Evolutionary conservation across 2,797 vertebrate genomes (phyloP).

Genomic region (Podarcis siculus): DNA sequence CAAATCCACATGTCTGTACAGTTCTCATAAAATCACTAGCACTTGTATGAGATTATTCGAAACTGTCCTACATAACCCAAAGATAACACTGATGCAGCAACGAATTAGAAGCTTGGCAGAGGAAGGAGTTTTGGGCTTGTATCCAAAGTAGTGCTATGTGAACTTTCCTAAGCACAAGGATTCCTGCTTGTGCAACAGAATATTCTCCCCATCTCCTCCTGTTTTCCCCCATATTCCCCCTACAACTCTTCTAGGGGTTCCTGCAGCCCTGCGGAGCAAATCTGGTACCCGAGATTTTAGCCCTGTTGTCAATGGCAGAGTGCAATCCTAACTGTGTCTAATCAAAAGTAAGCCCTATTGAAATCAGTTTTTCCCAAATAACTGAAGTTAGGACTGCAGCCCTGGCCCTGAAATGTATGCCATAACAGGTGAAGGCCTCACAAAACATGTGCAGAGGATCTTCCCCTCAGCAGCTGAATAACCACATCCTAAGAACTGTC

Average conservation of each 20-base stretch:
- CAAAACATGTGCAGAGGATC: too few relatives aligned
- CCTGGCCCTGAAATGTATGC: background rate
- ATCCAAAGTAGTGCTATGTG: too few relatives aligned
- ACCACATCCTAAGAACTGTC: too few relatives aligned
- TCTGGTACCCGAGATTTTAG: background rate
- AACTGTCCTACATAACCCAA: conserved; percentile 46
- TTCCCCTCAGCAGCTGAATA: too few relatives aligned
- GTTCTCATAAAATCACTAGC: conserved; percentile 61
- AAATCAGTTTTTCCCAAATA: background rate
- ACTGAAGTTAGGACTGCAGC: background rate
- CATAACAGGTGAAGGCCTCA: background rate
- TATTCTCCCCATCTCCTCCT: too few relatives aligned
- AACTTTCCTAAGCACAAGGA: too few relatives aligned
- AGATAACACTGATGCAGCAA: conserved; percentile 19
- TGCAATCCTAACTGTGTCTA: background rate
- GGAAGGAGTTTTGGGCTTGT: background rate
- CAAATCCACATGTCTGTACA: conserved; percentile 45
- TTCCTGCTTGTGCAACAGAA: too few relatives aligned
- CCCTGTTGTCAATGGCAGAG: too few relatives aligned
- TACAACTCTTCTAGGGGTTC: too few relatives aligned
- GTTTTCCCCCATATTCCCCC: too few relatives aligned
- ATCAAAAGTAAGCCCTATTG: background rate
- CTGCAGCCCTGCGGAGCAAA: too few relatives aligned
- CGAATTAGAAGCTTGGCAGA: background rate
- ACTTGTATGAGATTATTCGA: conserved; percentile 55